Evolutionary conservation across 2,113 vertebrate genomes (phyloP), one percentile per base, ranked within the genome.

Genomic region (Prietella phreatophila): DNA sequence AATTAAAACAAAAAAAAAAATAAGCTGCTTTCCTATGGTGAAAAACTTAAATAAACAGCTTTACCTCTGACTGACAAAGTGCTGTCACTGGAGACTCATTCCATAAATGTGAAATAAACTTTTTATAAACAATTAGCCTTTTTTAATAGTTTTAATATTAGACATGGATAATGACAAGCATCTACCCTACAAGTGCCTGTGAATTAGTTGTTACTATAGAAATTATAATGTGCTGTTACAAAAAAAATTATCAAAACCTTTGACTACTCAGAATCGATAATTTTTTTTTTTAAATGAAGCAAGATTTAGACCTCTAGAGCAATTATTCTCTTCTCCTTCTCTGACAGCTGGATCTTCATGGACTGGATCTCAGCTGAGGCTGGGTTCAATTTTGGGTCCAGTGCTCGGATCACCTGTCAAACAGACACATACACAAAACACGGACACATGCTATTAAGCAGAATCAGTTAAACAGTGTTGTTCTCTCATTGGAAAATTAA

Each of bases 301-400:
- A 60, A 67, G 15, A 76, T 65, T 39, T 50, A 84, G 15, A 88
- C 98, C 95, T 99, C 98, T 85, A 99, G 91, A 86, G 86, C 93
- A 90, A 96, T 93, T 85, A 99, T 97, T 92, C 93, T 97, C 93
- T 96, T 97, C 39, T 99, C 98, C 87, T 96, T 96, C 53, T 99
- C 98, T 1, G 89, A 75, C 63, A 99, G 88, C 91, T 97, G 97
- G 91, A 95, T 97, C 93, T 95, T 97, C 83, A 99, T 96, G 47
- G 93, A 92, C 93, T 98, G 97, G 90, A 99, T 99, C 95, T 99
- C 98, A 91, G 96, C 97, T 33, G 97, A 98, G 89, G 98, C 97
- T 88, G 98, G 98, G 92, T 99, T 99, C 90, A 98, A 92, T 91
- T 98, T 99, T 9, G 98, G 98, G 89, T 99, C 98, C 92, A 99